Evolutionary conservation across 2,888 invertebrate genomes (phyloP).

Genomic region (Helleia helle): DNA sequence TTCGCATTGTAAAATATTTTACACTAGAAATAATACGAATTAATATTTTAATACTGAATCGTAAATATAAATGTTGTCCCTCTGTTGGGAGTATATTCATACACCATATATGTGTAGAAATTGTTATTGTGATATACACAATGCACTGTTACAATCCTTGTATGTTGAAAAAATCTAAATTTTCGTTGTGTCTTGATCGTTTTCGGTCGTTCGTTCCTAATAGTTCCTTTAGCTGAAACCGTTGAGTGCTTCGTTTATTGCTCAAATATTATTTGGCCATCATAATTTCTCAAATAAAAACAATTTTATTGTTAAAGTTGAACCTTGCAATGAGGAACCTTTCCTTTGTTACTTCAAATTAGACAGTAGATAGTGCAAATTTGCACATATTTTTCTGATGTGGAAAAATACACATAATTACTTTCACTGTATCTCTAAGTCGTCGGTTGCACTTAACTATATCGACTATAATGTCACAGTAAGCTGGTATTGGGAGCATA

Average conservation of each 20-base stretch:
- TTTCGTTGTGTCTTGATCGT: slow-evolving; percentile 41
- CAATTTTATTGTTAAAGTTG: slow-evolving; percentile 16
- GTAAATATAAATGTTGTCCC: slow-evolving; percentile 51
- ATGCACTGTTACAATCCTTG: slow-evolving; percentile 52
- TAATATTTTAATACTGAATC: slow-evolving; percentile 67
- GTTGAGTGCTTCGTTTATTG: slow-evolving; percentile 56
- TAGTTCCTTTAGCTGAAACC: slow-evolving; percentile 47
- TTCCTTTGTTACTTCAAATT: slow-evolving; percentile 3
- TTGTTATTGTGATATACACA: slow-evolving; percentile 60
- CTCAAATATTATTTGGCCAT: slow-evolving; percentile 56
- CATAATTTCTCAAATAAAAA: slow-evolving; percentile 13
- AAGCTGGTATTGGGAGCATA: slow-evolving; percentile 74
- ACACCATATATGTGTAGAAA: slow-evolving; percentile 50
- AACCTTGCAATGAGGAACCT: slow-evolving; percentile 21
- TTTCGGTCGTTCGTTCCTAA: slow-evolving; percentile 63
- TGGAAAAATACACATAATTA: slow-evolving; percentile 7
- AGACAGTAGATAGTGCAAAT: slow-evolving; percentile 14
- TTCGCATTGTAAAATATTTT: slow-evolving; percentile 69
- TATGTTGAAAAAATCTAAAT: slow-evolving; percentile 47
- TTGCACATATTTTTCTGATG: slow-evolving; percentile 4
- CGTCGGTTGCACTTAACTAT: slow-evolving; percentile 41
- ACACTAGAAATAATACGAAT: slow-evolving; percentile 65
- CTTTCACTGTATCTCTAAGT: slow-evolving; percentile 18
- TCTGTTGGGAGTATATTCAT: slow-evolving; percentile 49
- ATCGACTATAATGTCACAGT: slow-evolving; percentile 45